Evolutionary conservation across 2,888 invertebrate species (phyloP).

Genomic region (Falcaria lacertinaria): DNA sequence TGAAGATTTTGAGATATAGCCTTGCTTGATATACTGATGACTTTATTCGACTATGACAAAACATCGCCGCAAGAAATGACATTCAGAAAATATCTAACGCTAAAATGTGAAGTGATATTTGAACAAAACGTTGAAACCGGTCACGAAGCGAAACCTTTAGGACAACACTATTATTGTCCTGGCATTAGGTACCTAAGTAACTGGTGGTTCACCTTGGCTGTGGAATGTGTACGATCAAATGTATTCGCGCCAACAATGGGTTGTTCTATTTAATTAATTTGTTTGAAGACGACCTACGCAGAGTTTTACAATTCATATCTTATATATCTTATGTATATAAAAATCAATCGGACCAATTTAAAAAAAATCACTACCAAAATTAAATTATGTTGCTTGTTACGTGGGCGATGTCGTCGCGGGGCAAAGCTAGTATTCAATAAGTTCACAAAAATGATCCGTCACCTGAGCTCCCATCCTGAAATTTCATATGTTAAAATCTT

Average conservation of each 20-base stretch:
- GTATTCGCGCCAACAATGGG: conserved; percentile 15
- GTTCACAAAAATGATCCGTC: too few species aligned
- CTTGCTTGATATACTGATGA: too few species aligned
- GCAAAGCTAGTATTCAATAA: too few species aligned
- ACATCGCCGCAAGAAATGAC: conserved; percentile 1
- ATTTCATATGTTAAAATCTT: too few species aligned
- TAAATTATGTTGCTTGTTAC: too few species aligned
- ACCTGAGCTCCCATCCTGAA: too few species aligned
- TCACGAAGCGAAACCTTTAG: conserved; percentile 62
- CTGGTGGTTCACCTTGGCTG: conserved; percentile 35
- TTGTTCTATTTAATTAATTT: conserved; percentile 13
- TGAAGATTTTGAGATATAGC: background rate
- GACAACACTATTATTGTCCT: conserved; percentile 36
- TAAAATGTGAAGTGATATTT: conserved; percentile 25
- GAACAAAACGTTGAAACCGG: conserved; percentile 16
- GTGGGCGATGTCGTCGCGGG: too few species aligned
- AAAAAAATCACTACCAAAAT: too few species aligned
- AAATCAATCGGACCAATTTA: too few species aligned
- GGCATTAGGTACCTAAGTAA: conserved; percentile 17
- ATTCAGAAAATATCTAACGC: conserved; percentile 9
- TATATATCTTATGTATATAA: background rate
- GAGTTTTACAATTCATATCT: background rate
- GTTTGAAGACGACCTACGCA: background rate
- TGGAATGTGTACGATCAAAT: conserved; percentile 25
- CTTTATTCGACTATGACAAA: too few species aligned